Conservation (phyloP, 2,113 vertebrate species). For the Otocyon megalotis region DNA sequence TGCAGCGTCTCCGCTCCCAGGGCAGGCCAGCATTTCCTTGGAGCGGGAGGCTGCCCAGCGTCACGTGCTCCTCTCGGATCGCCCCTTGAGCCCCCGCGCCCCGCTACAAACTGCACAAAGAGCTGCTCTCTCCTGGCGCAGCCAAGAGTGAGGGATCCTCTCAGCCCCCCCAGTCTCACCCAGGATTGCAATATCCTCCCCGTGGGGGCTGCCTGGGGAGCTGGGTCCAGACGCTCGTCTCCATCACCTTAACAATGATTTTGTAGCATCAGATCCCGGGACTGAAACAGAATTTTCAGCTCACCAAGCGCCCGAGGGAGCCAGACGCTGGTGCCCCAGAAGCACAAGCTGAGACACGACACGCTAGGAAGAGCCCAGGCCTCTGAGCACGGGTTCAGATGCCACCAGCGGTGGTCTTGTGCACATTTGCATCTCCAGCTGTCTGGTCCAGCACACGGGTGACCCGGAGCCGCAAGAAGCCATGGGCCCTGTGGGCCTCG, state of each 20-base stretch:
- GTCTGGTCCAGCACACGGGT: neutral
- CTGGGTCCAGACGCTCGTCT: neutral
- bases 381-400: neutral
- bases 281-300: neutral
- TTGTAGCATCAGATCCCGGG: too few species aligned
- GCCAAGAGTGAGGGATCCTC: neutral
- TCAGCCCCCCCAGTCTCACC: neutral
- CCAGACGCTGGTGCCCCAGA: neutral
- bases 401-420: neutral
- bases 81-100: neutral
- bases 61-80: neutral
- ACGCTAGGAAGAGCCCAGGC: neutral
- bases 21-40: conserved; percentile 26
- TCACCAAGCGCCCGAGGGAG: neutral
- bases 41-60: neutral
- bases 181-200: neutral
- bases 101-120: neutral
- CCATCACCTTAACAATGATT: neutral
- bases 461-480: too few species aligned
- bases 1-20: conserved; percentile 46
- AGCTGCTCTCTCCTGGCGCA: neutral
- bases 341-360: neutral
- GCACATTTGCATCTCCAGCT: neutral
- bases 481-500: too few species aligned
- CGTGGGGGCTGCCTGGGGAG: neutral